A percentile compares a stretch with the other conserved stretches of the same genome.
phyloP scores from a whole-genome alignment of 2,888 invertebrate genomes.

The Scaptomyza reducta region DNA sequence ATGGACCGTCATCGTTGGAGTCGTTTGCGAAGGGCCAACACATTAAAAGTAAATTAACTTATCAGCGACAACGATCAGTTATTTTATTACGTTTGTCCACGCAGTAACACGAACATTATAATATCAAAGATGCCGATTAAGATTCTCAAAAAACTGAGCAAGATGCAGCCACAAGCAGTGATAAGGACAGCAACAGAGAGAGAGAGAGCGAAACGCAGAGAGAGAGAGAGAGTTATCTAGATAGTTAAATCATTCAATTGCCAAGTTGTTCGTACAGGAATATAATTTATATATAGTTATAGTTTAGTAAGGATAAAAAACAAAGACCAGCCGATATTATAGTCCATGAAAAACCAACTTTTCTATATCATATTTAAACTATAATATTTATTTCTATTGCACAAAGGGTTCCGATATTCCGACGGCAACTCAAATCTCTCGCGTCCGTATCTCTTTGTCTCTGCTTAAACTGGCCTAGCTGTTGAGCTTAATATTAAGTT shows the following conservation, averaged over 20 bases:
- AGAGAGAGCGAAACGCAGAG: not conserved
- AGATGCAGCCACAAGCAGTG: conserved; percentile 9
- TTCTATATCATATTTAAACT: no score
- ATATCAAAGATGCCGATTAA: conserved; percentile 83
- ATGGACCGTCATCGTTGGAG: conserved; percentile 25
- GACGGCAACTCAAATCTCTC: conserved; percentile 1
- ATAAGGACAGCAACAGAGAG: not conserved
- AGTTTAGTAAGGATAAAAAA: not conserved
- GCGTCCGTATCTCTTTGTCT: not conserved
- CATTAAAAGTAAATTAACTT: conserved; percentile 85
- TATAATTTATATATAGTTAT: not conserved
- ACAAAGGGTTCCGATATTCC: no score
- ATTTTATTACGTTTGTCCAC: conserved; percentile 85
- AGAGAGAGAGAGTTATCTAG: not conserved
- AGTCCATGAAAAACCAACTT: no score
- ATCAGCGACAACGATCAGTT: conserved; percentile 85
- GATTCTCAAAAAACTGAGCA: conserved; percentile 57
- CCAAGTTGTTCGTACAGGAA: conserved; percentile 14
- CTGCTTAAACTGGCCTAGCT: not conserved
- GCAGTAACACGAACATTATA: conserved; percentile 84
- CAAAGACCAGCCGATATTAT: no score
- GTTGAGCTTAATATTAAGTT: not conserved
- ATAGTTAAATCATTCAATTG: conserved; percentile 7
- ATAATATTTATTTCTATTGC: no score
- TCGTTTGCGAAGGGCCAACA: conserved; percentile 72